Base-by-base conservation (phyloP, 2,888 invertebrate genomes). In the Patella pellucida region DNA sequence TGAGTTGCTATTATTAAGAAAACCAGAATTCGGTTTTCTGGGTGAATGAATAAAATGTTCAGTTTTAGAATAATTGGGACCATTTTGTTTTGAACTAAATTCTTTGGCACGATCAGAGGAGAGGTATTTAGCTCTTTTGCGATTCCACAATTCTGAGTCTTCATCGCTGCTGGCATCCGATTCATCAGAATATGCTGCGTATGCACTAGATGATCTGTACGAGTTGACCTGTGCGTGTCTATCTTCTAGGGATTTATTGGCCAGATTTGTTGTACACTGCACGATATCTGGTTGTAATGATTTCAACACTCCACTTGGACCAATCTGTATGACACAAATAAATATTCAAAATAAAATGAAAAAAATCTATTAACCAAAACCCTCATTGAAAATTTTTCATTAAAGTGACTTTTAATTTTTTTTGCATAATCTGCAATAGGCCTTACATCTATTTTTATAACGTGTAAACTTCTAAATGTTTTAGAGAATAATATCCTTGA, bases 121-220 rank as follows among this genome's bases (percentile, higher is more conserved):
- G 71, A 80, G 76, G 76, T 78, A 81, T 73, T 83, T 81, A 14
- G 77, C 73, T 70, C 81, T 75, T 72, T 83, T 83, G 52, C 78
- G 77, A 73, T 80, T 83, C 82, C 84, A 83, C 2, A 81, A 67
- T 3, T 77, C 78, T 9, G 81, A 78, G 70, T 81, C 82, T 52
- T 82, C 83, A 70, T 82, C 82, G 41, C 81, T 80, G 12, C 73
- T 78, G 14, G 79, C 76, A 52, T 75, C 76, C 74, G 78, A 78
- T 70, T 79, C 75, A 68, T 81, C 82, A 15, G 81, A 80, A 68
- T 79, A 78, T 68, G 77, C 68, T n/a, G 72, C 76, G 27, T 77
- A 19, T 12, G 51, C 50, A 41, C 19, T 52, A 14, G 69, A 31
- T 41, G 19, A 73, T 12, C 19, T 68, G 50, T 71, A 71, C 19